Evolutionary conservation across 2,888 invertebrate species (phyloP).

Genomic region (Sinohyriopsis cumingii): DNA sequence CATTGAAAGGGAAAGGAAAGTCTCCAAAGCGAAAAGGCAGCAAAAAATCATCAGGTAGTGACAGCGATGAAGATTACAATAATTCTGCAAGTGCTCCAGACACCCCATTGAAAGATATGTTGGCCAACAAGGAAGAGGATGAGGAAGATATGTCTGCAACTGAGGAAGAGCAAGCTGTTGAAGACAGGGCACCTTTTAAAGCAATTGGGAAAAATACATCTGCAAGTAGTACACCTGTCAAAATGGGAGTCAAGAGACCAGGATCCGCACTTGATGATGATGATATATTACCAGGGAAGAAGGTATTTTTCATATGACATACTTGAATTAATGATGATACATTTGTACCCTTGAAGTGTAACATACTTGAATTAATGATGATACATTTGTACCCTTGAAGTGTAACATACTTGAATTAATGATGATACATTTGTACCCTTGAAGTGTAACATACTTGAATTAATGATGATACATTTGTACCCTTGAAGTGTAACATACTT

Average conservation of each 20-base stretch:
- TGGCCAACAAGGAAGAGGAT: conserved; percentile 13
- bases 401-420: too few species aligned
- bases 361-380: too few species aligned
- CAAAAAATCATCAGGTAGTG: conserved; percentile 12
- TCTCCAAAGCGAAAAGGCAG: conserved; percentile 20
- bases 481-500: too few species aligned
- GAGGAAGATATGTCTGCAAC: conserved; percentile 1
- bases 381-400: too few species aligned
- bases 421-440: too few species aligned
- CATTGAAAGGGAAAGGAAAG: conserved; percentile 20
- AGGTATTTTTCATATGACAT: too few species aligned
- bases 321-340: too few species aligned
- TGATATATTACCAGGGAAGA: conserved; percentile 8
- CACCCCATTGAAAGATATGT: too few species aligned
- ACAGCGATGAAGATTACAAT: conserved; percentile 23
- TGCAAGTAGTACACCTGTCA: conserved; percentile 10
- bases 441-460: too few species aligned
- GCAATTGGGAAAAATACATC: conserved; percentile 6
- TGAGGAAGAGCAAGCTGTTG: neutral
- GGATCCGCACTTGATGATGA: conserved; percentile 1
- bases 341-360: too few species aligned
- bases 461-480: too few species aligned
- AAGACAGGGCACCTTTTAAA: neutral
- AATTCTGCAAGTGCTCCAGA: neutral
- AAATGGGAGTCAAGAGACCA: conserved; percentile 13